These are phyloP conservation scores for Stigmatopora argus DNA, from an alignment of 2,113 vertebrate species.

Conservation along the genomic window DNA sequence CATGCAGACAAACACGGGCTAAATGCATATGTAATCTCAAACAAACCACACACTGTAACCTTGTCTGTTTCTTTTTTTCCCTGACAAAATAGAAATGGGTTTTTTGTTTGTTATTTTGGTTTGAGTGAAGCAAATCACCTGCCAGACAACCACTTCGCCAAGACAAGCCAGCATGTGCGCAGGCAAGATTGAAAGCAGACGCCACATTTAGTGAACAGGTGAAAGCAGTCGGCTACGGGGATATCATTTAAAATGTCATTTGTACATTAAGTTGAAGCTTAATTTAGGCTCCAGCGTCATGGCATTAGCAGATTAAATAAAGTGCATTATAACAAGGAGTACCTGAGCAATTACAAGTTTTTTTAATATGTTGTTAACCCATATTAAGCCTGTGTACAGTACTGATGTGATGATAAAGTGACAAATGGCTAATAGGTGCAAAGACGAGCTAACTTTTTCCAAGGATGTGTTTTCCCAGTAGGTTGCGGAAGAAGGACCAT, in stretches of 20 bases:
- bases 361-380: conserved; percentile 1
- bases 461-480: conserved; percentile 20
- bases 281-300: conserved; percentile 1
- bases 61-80: conserved; percentile 8
- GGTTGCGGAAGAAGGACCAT: conserved; percentile 18
- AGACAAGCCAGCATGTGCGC: conserved; percentile 26
- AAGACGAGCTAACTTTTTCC: conserved; percentile 36
- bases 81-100: conserved; percentile 13
- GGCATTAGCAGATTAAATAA: conserved; percentile 16
- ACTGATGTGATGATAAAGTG: conserved; percentile 9
- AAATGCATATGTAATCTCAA: conserved; percentile 6
- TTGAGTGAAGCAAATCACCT: conserved; percentile 31
- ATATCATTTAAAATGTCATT: background rate
- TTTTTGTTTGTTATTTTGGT: conserved; percentile 22
- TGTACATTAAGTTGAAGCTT: background rate
- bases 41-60: background rate
- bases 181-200: conserved; percentile 7
- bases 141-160: conserved; percentile 23
- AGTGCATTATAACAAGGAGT: conserved; percentile 17
- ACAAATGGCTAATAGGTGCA: conserved; percentile 6
- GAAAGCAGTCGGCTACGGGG: background rate
- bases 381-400: background rate
- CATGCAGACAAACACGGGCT: background rate
- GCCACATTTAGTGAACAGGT: background rate
- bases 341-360: conserved; percentile 23